These are phyloP conservation scores for Echinarachnius parma DNA, from an alignment of 53 echinoderm and acorn worm genomes.

Conservation along the genomic window DNA sequence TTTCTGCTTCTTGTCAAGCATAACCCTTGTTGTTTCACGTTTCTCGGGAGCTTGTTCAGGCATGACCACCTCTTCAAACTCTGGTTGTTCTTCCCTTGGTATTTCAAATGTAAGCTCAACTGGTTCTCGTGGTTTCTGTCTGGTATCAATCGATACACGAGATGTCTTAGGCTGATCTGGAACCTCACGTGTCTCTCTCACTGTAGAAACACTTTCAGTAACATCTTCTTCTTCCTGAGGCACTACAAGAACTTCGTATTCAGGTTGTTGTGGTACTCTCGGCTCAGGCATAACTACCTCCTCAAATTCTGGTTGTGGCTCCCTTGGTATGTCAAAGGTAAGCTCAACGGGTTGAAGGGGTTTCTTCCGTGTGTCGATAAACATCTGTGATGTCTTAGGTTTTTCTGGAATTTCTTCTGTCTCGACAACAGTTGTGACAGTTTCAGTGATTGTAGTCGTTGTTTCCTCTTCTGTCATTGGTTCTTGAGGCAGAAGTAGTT, in stretches of 20 bases:
- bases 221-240: slow-evolving; percentile 29
- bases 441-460: slow-evolving; percentile 20
- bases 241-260: too few relatives aligned
- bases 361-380: slow-evolving; percentile 35
- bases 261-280: too few relatives aligned
- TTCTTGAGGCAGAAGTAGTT: slow-evolving; percentile 4
- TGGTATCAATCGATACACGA: too few relatives aligned
- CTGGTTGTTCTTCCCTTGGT: too few relatives aligned
- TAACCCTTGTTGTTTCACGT: slow-evolving; percentile 49
- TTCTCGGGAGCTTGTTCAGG: slow-evolving; percentile 17
- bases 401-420: slow-evolving; percentile 48
- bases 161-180: too few relatives aligned
- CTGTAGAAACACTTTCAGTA: slow-evolving; percentile 10
- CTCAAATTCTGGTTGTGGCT: slow-evolving; percentile 41
- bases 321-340: slow-evolving; percentile 28
- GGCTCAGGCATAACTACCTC: slow-evolving; percentile 32
- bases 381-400: slow-evolving; percentile 37
- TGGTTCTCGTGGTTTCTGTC: too few relatives aligned
- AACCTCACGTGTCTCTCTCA: too few relatives aligned
- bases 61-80: too few relatives aligned
- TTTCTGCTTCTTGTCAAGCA: slow-evolving; percentile 48
- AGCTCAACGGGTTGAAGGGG: slow-evolving; percentile 43
- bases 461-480: slow-evolving; percentile 22
- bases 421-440: slow-evolving; percentile 47
- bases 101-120: too few relatives aligned